These are phyloP conservation scores for Microtus californicus DNA, from an alignment of 2,797 vertebrate species.

Conservation along the genomic window DNA sequence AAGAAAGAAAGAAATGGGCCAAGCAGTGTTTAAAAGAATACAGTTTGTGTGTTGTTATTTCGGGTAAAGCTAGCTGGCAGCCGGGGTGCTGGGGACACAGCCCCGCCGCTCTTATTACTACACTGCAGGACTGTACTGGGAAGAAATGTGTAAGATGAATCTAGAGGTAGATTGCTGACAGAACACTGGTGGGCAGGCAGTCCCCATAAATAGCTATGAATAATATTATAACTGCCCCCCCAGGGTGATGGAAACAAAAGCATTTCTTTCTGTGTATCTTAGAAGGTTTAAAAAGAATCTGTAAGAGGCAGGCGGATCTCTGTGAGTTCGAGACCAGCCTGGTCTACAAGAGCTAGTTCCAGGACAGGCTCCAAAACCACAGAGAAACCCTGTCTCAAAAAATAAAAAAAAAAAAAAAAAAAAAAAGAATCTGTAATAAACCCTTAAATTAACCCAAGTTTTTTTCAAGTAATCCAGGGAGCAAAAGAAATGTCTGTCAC, in stretches of 20 bases:
- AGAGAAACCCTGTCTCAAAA: no score
- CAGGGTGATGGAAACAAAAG: background rate
- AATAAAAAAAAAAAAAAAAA: background rate
- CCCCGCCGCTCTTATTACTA: no score
- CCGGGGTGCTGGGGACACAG: no score
- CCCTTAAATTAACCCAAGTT: background rate
- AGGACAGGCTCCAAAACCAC: no score
- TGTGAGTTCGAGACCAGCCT: no score
- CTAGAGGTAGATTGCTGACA: background rate
- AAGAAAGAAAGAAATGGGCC: no score
- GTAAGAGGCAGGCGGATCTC: no score
- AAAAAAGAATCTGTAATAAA: background rate
- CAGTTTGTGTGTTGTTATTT: no score
- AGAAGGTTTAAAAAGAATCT: background rate
- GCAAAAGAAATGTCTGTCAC: background rate
- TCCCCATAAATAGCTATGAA: background rate
- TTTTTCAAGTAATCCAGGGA: background rate
- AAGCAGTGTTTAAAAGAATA: no score
- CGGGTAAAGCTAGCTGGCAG: no score
- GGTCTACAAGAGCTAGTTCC: no score
- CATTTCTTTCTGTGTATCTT: background rate
- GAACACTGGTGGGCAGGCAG: background rate
- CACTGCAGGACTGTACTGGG: background rate
- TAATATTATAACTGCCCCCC: background rate
- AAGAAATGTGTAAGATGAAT: background rate